A percentile compares a stretch with the other conserved stretches of the same genome.
These are phyloP conservation scores for Cirrhinus molitorella DNA, from an alignment of 2,797 vertebrate species.

Conservation along the genomic window DNA sequence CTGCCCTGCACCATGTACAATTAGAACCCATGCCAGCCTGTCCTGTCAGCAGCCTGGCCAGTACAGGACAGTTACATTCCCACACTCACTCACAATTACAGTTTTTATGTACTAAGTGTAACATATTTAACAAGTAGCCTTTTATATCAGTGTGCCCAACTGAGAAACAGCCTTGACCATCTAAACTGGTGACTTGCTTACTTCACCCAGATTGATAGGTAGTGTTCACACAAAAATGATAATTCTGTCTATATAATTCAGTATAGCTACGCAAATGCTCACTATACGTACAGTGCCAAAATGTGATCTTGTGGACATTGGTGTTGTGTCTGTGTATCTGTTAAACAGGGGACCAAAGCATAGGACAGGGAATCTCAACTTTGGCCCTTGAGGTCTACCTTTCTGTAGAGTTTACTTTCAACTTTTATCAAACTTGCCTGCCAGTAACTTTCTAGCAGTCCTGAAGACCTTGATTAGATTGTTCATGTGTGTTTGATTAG, in stretches of 20 bases:
- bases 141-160: background rate
- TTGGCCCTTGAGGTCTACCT: no score
- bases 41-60: conserved; percentile 6
- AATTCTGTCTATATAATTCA: background rate
- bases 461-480: no score
- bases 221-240: background rate
- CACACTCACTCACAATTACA: background rate
- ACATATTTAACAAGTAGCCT: background rate
- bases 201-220: background rate
- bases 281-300: background rate
- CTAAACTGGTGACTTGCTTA: conserved; percentile 1
- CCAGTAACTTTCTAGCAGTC: no score
- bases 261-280: no score
- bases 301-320: background rate
- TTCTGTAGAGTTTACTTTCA: no score
- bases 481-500: no score
- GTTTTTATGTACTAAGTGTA: background rate
- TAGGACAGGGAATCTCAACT: no score
- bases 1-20: conserved; percentile 57
- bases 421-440: no score
- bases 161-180: background rate
- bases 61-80: conserved; percentile 20
- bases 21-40: conserved; percentile 52
- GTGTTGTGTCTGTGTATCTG: background rate
- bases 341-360: background rate